Evolutionary conservation across 2,113 vertebrate genomes (phyloP).

Genomic region (Leucopsar rothschildi): DNA sequence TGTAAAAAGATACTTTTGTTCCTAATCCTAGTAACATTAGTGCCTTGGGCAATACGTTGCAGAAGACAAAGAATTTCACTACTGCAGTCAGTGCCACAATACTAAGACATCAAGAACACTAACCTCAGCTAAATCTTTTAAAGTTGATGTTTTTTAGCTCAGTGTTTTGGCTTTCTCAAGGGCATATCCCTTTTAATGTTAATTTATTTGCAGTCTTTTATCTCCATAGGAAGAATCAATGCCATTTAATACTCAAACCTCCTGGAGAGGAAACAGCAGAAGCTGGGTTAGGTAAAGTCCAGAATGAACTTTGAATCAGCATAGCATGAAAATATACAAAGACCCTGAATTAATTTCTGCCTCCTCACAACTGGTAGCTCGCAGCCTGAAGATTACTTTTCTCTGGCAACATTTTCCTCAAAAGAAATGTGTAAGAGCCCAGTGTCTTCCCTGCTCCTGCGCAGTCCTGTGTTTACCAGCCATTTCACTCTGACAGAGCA

Average conservation of each 20-base stretch:
- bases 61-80: conserved; percentile 20
- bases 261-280: conserved; percentile 12
- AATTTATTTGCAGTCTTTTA: conserved; percentile 48
- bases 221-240: conserved; percentile 42
- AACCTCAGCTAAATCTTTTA: conserved; percentile 25
- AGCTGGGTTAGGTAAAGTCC: background rate
- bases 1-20: background rate
- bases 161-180: conserved; percentile 50
- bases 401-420: background rate
- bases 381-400: background rate
- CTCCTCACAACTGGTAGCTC: background rate
- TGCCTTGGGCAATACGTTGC: background rate
- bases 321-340: background rate
- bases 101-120: conserved; percentile 15
- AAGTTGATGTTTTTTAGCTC: conserved; percentile 1
- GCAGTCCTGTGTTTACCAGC: background rate
- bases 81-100: background rate
- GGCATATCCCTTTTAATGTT: conserved; percentile 11
- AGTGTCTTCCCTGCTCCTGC: background rate
- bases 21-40: background rate
- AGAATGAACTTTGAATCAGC: conserved; percentile 7
- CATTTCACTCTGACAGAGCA: background rate
- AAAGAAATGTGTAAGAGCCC: background rate
- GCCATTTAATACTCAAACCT: background rate
- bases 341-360: background rate